These are phyloP conservation scores for Porites cylindrica DNA, from an alignment of 92 coral and sea anemone species.

Conservation along the genomic window DNA sequence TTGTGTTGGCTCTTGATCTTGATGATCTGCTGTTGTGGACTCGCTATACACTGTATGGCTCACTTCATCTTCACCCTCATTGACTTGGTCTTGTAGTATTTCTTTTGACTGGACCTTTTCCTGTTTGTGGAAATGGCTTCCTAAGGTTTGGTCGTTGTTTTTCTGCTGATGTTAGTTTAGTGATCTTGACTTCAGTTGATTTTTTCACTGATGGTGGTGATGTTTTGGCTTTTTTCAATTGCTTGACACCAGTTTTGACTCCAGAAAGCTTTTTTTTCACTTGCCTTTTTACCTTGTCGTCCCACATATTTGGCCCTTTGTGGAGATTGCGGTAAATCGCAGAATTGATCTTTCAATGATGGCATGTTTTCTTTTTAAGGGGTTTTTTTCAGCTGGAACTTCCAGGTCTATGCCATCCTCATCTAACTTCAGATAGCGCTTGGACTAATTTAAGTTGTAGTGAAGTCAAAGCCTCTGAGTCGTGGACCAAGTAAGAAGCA, in stretches of 20 bases:
- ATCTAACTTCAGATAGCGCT: neutral
- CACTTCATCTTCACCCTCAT: too few species aligned
- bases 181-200: too few species aligned
- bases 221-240: neutral
- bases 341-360: neutral
- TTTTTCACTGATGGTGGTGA: too few species aligned
- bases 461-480: neutral
- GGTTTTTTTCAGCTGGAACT: neutral
- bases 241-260: constrained; percentile 7
- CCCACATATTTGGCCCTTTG: constrained; percentile 28
- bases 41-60: too few species aligned
- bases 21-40: too few species aligned
- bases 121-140: too few species aligned
- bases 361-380: neutral
- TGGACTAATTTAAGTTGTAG: neutral
- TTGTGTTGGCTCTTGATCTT: too few species aligned
- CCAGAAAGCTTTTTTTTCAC: constrained; percentile 12
- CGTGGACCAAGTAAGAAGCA: constrained; percentile 10
- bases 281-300: constrained; percentile 45
- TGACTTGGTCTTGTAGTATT: too few species aligned
- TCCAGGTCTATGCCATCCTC: constrained; percentile 53
- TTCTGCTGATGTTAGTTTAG: too few species aligned
- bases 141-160: too few species aligned
- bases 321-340: constrained; percentile 11
- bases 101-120: too few species aligned